Evolutionary conservation across 2,888 invertebrate species (phyloP).

Genomic region (Drosophila crucigera): DNA sequence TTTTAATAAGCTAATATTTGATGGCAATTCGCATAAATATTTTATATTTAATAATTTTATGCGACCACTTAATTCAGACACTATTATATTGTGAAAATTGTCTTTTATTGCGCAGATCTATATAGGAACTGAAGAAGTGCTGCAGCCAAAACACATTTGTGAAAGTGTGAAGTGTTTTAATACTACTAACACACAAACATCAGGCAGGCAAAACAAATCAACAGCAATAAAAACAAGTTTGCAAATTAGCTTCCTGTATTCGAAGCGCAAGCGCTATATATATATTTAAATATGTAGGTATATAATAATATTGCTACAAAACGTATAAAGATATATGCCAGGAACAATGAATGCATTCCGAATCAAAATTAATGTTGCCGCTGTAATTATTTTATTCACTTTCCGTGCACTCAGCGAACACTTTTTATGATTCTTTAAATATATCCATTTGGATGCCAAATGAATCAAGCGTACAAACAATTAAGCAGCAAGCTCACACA

Average conservation of each 20-base stretch:
- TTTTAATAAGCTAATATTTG: not conserved
- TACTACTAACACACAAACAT: conserved; percentile 16
- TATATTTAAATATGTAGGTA: not conserved
- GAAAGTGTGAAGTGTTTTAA: conserved; percentile 33
- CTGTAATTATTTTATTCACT: conserved; percentile 25
- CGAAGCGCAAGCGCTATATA: conserved; percentile 18
- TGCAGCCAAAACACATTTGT: conserved; percentile 18
- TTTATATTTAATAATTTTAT: fast-evolving
- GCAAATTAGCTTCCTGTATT: conserved; percentile 55
- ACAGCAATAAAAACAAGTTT: conserved; percentile 47
- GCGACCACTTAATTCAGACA: not conserved
- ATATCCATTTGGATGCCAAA: conserved; percentile 47
- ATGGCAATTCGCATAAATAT: not conserved
- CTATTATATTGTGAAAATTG: not conserved
- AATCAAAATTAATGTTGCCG: conserved; percentile 27
- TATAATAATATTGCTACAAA: not conserved
- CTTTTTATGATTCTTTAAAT: conserved; percentile 17
- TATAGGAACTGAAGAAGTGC: not conserved
- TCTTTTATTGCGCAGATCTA: not conserved
- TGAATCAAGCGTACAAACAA: conserved; percentile 27
- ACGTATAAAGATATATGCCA: not conserved
- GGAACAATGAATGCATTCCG: conserved; percentile 38
- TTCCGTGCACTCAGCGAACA: not conserved
- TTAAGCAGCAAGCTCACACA: conserved; percentile 36
- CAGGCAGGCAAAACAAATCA: conserved; percentile 22